Conservation (phyloP, 2,888 invertebrate genomes). For the Uropetala carovei region DNA sequence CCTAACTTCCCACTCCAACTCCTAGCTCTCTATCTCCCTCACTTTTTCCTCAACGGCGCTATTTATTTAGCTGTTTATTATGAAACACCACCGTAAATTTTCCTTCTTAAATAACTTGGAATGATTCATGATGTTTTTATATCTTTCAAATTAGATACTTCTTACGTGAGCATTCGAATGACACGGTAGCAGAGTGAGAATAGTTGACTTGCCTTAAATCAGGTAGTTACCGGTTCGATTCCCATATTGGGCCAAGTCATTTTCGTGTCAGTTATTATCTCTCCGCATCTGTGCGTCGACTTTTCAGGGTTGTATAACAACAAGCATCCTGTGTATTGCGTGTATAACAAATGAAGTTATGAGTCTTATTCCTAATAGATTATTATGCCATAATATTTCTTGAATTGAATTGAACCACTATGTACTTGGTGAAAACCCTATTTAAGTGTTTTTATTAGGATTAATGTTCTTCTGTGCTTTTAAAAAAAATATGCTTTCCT, state of each 20-base stretch:
- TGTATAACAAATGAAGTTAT: neutral
- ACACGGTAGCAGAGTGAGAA: neutral
- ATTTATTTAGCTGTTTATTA: constrained; percentile 43
- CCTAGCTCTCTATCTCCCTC: neutral
- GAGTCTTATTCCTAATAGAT: neutral
- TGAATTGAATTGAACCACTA: neutral
- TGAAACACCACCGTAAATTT: constrained; percentile 34
- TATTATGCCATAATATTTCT: neutral
- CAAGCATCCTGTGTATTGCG: neutral
- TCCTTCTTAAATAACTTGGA: neutral
- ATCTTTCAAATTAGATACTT: constrained; percentile 32
- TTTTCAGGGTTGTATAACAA: constrained; percentile 8
- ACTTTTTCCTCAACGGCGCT: neutral
- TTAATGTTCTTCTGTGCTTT: neutral
- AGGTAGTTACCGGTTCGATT: constrained; percentile 5
- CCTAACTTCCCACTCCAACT: neutral
- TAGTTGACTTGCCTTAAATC: neutral
- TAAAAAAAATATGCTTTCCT: neutral
- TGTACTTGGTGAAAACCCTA: neutral
- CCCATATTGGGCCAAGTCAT: neutral
- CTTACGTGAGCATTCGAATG: constrained; percentile 8
- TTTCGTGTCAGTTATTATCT: neutral
- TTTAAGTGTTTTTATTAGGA: neutral
- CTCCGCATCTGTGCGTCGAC: neutral
- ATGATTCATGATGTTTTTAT: neutral